Evolutionary conservation across 2,888 invertebrate genomes (phyloP), one percentile per base, ranked within the genome.

Genomic region (Drosophila stalkeri): DNA sequence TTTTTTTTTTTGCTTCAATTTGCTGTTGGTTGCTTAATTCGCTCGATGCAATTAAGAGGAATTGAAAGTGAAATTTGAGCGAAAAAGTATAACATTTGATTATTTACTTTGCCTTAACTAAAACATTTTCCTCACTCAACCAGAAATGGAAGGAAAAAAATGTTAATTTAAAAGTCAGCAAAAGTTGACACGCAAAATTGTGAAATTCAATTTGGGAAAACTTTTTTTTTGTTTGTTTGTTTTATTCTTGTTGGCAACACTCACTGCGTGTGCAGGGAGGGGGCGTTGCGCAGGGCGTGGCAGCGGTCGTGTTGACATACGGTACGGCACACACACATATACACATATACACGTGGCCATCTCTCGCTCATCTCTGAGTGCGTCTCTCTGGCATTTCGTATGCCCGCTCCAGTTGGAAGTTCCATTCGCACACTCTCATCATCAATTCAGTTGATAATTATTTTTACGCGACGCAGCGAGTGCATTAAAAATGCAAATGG

Each of bases 401-500:
- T 67, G 72, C 66, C 67, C 12, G 56, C 49, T 18, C 59, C 46
- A 16, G 23, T 43, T 43, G 18, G 43, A 18, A n/a, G n/a, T 64
- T 64, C 31, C 61, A 62, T 64, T 33, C 54, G 64, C 61, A 44
- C 82, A 47, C 75, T 43, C 82, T 90, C 79, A 83, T 78, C 83
- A 80, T 70, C 89, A 90, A 91, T 91, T 90, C 89, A 78, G 91
- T 82, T 89, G 91, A 91, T 89, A 91, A 91, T 89, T 89, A 91
- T 89, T 89, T 89, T 91, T 90, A 82, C 87, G 88, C 87, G 81
- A 70, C 82, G 79, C 79, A 75, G 81, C 85, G 77, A 82, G 82
- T 90, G 89, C 84, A 90, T 90, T 91, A 90, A 90, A 90, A 91
- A 90, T 91, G 90, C 89, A 90, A 91, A 91, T 90, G 91, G 90